Conservation (phyloP, 1,140 invertebrate species). For the Drosophila nikananu region DNA sequence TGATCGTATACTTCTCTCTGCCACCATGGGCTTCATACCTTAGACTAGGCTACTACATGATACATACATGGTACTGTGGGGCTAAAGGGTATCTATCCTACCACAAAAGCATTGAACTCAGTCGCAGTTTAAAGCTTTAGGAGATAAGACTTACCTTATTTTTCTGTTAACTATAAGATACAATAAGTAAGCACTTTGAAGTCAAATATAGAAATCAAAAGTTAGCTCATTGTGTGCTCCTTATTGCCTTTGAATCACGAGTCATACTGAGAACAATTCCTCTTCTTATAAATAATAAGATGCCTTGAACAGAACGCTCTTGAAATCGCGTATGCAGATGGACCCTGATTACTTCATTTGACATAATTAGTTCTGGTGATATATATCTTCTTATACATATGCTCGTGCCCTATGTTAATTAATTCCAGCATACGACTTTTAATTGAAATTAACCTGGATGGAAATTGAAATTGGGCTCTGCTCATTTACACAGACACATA, state of each 20-base stretch:
- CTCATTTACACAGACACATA: conserved; percentile 61
- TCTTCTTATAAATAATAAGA: not conserved
- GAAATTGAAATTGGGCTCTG: conserved; percentile 47
- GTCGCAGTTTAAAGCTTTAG: not conserved
- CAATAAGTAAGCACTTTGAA: too few species aligned
- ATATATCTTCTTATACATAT: not conserved
- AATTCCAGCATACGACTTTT: conserved; percentile 60
- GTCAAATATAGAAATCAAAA: not conserved
- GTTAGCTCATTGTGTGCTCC: too few species aligned
- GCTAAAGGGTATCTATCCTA: too few species aligned
- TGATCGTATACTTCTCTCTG: too few species aligned
- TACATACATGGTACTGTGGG: too few species aligned
- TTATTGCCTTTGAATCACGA: not conserved
- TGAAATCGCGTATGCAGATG: not conserved
- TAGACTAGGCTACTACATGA: too few species aligned
- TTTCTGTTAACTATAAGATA: too few species aligned
- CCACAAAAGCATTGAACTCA: too few species aligned
- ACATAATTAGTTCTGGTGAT: conserved; percentile 28
- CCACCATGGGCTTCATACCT: too few species aligned
- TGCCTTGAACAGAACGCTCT: not conserved
- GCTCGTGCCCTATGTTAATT: conserved; percentile 54
- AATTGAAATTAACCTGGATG: conserved; percentile 77
- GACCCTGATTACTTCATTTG: conserved; percentile 4
- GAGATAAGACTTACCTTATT: too few species aligned
- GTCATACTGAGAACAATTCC: too few species aligned